Percentiles rank a stretch among this genome's conserved stretches.
Evolutionary conservation across 2,797 vertebrate species (phyloP).

Genomic region (Semaprochilodus insignis): DNA sequence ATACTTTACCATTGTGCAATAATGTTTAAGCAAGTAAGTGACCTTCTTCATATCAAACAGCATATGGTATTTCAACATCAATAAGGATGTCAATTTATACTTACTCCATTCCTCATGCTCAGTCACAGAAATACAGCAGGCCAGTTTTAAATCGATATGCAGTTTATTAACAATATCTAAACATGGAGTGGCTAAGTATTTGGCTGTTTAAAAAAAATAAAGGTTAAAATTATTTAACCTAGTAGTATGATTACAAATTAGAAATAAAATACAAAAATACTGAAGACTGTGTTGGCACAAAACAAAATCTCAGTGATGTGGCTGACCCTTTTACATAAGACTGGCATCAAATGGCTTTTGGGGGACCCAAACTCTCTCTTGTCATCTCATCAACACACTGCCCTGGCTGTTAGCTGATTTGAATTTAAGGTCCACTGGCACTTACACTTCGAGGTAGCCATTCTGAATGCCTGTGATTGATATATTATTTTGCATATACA

Average conservation of each 20-base stretch:
- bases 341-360: slow-evolving; percentile 29
- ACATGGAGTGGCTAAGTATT: neutral
- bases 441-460: slow-evolving; percentile 12
- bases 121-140: neutral
- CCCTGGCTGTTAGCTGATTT: neutral
- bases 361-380: neutral
- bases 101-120: neutral
- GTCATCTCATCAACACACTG: neutral
- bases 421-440: neutral
- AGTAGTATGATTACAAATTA: neutral
- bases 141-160: neutral
- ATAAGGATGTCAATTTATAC: too few relatives aligned
- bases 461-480: slow-evolving; percentile 15
- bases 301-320: slow-evolving; percentile 18
- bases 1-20: too few relatives aligned
- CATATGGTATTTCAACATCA: neutral
- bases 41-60: too few relatives aligned
- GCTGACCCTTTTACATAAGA: slow-evolving; percentile 13
- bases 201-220: too few relatives aligned
- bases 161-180: slow-evolving; percentile 41
- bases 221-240: too few relatives aligned
- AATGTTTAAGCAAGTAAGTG: too few relatives aligned
- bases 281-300: slow-evolving; percentile 29
- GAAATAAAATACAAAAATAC: neutral
- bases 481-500: slow-evolving; percentile 9